phyloP scores from a whole-genome alignment of 37 sponge, comb jelly and placozoan species.

The Dysidea cf. avara region DNA sequence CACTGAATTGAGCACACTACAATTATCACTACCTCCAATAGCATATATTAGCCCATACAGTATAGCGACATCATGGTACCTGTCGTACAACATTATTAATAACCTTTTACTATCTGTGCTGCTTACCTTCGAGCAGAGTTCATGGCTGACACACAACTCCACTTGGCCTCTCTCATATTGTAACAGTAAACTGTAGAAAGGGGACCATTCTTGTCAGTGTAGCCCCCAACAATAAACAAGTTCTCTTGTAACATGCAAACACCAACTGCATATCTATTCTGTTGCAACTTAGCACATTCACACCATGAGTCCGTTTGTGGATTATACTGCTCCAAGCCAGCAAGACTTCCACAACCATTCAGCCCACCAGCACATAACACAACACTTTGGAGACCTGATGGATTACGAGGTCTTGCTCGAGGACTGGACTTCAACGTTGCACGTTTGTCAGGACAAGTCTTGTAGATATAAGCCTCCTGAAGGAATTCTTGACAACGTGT shows the following conservation, averaged over 20 bases:
- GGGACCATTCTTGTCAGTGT: constrained; percentile 1
- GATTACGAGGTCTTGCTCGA: constrained; percentile 40
- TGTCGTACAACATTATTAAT: background rate
- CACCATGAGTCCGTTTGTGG: constrained; percentile 21
- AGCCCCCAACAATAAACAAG: constrained; percentile 50
- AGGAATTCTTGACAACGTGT: constrained; percentile 33
- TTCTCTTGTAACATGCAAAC: constrained; percentile 23
- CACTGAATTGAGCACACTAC: constrained; percentile 20
- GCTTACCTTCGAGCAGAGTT: constrained; percentile 38
- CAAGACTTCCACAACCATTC: constrained; percentile 5
- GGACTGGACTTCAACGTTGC: constrained; percentile 33
- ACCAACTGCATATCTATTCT: constrained; percentile 29
- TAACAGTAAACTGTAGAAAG: constrained; percentile 23
- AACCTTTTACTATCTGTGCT: background rate
- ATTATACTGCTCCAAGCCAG: constrained; percentile 41
- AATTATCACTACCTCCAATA: constrained; percentile 36
- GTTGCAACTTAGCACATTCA: constrained; percentile 6
- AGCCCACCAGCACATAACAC: constrained; percentile 50
- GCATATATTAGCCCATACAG: constrained; percentile 56
- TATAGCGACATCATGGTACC: constrained; percentile 36
- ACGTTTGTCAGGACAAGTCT: constrained; percentile 47
- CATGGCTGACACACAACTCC: constrained; percentile 40
- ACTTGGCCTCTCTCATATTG: constrained; percentile 29
- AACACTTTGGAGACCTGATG: constrained; percentile 26
- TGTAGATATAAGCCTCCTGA: constrained; percentile 56